Conservation (phyloP, 2,888 invertebrate species). For the Aelia acuminata region DNA sequence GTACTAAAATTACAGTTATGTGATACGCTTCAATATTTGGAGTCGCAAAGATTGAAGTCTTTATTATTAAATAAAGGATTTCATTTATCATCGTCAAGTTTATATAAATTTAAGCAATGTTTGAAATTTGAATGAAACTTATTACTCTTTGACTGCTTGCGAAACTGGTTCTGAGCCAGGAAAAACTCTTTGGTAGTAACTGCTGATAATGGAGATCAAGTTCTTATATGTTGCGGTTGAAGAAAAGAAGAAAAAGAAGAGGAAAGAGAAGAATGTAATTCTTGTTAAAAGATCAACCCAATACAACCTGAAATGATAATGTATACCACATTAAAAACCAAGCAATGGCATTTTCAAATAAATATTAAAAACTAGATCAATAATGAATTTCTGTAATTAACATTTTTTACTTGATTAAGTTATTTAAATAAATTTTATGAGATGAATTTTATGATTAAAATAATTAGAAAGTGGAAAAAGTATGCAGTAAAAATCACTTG, state of each 20-base stretch:
- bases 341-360: neutral
- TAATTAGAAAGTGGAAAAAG: neutral
- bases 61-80: neutral
- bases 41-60: neutral
- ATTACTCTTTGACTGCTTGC: conserved; percentile 33
- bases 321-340: neutral
- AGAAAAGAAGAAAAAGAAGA: conserved; percentile 71
- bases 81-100: neutral
- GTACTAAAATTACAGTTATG: neutral
- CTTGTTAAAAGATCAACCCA: conserved; percentile 83
- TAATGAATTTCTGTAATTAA: neutral
- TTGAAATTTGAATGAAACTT: neutral
- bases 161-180: conserved; percentile 15
- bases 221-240: conserved; percentile 15
- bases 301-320: conserved; percentile 82
- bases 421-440: too few species aligned
- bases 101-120: neutral
- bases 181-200: neutral
- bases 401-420: too few species aligned
- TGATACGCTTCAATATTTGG: neutral
- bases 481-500: neutral
- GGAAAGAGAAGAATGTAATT: conserved; percentile 76
- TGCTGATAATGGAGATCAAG: neutral
- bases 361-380: neutral
- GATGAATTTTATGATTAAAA: too few species aligned